phyloP scores from a whole-genome alignment of 2,888 invertebrate species.

The Dicranocentrus wangi region DNA sequence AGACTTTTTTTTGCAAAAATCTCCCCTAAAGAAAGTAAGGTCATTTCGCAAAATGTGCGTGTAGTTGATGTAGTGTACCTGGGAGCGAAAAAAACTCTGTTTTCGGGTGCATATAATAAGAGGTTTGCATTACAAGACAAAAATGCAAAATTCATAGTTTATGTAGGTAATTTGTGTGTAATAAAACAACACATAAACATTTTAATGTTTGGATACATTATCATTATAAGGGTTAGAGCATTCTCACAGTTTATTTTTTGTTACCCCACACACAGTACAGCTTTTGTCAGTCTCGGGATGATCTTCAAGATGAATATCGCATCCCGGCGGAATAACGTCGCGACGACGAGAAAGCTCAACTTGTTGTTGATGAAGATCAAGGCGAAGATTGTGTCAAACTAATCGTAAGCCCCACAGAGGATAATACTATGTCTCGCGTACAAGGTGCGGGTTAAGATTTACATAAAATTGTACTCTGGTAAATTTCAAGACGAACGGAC shows the following conservation, averaged over 20 bases:
- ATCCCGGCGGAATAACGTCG: background rate
- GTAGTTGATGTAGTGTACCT: background rate
- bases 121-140: background rate
- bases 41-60: background rate
- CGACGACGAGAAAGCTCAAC: background rate
- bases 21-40: too few relatives aligned
- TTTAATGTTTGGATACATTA: too few relatives aligned
- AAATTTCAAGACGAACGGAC: too few relatives aligned
- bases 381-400: background rate
- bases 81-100: background rate
- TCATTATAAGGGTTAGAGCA: too few relatives aligned
- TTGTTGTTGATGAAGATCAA: background rate
- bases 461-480: too few relatives aligned
- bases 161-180: too few relatives aligned
- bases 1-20: too few relatives aligned
- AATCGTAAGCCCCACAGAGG: background rate
- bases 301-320: background rate
- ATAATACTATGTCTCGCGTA: too few relatives aligned
- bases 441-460: too few relatives aligned
- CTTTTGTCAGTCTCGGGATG: background rate
- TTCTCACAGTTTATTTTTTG: background rate
- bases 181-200: too few relatives aligned
- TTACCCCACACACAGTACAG: background rate
- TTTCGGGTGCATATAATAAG: background rate
- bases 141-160: background rate